Conservation (phyloP, 2,888 invertebrate species). For the Oligia latruncula region DNA sequence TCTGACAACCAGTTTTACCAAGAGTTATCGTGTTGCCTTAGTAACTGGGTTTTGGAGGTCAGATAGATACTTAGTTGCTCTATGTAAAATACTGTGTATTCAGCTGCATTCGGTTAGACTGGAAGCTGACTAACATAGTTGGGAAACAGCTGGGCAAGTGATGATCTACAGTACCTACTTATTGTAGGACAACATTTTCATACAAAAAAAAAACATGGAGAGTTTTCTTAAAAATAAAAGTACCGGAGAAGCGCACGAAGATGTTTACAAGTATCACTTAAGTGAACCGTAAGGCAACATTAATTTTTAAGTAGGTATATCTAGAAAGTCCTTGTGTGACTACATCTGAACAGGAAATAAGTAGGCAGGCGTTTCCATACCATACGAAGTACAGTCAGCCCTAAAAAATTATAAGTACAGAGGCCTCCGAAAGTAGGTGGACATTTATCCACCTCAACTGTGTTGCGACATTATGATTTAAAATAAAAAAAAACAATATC, state of each 20-base stretch:
- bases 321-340: conserved; percentile 67
- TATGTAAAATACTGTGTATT: neutral
- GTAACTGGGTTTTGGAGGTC: neutral
- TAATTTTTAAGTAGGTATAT: conserved; percentile 65
- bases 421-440: too few species aligned
- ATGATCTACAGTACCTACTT: neutral
- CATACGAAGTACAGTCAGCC: conserved; percentile 31
- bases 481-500: too few species aligned
- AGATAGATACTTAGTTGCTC: neutral
- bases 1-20: neutral
- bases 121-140: neutral
- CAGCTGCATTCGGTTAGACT: neutral
- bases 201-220: conserved; percentile 11
- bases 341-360: conserved; percentile 66
- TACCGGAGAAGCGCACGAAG: conserved; percentile 24
- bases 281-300: conserved; percentile 52
- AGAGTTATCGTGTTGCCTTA: neutral
- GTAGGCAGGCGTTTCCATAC: conserved; percentile 61
- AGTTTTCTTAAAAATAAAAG: conserved; percentile 29
- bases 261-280: conserved; percentile 53
- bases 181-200: neutral
- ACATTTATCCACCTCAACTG: too few species aligned
- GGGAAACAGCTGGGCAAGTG: neutral
- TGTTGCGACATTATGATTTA: too few species aligned
- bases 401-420: neutral